phyloP scores from a whole-genome alignment of 2,888 invertebrate species.

The Protophormia terraenovae region DNA sequence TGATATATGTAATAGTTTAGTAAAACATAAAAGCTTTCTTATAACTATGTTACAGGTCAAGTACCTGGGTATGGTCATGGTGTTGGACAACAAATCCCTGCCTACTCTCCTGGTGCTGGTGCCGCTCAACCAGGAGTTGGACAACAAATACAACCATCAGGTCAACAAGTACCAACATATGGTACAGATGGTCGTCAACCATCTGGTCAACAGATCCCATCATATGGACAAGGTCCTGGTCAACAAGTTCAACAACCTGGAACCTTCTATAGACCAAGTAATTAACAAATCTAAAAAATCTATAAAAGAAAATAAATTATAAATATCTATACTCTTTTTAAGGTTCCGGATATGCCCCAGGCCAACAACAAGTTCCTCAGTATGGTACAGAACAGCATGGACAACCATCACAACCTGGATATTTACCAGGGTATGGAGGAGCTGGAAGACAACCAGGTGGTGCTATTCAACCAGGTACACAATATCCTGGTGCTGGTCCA shows the following conservation, averaged over 20 bases:
- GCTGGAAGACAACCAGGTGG: slow-evolving; percentile 37
- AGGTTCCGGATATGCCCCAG: slow-evolving; percentile 58
- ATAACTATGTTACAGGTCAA: background rate
- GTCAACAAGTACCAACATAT: slow-evolving; percentile 35
- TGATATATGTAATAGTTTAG: too few species aligned
- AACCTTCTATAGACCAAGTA: slow-evolving; percentile 30
- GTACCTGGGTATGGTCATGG: background rate
- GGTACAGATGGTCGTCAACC: slow-evolving; percentile 35
- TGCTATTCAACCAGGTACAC: slow-evolving; percentile 43
- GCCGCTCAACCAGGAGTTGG: slow-evolving; percentile 37
- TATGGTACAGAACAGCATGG: slow-evolving; percentile 60
- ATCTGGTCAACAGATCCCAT: background rate
- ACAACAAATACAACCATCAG: slow-evolving; percentile 42
- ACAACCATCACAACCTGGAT: slow-evolving; percentile 51
- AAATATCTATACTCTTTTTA: background rate
- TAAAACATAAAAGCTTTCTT: too few species aligned
- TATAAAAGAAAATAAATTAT: background rate
- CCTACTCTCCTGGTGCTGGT: slow-evolving; percentile 18
- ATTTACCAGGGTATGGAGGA: slow-evolving; percentile 44
- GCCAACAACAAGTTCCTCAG: slow-evolving; percentile 28
- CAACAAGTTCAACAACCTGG: slow-evolving; percentile 31
- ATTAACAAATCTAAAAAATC: background rate
- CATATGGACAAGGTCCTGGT: slow-evolving; percentile 24
- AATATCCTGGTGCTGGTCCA: slow-evolving; percentile 31
- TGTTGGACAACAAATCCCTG: background rate